phyloP scores from a whole-genome alignment of 2,113 vertebrate genomes.

The Bungarus multicinctus region DNA sequence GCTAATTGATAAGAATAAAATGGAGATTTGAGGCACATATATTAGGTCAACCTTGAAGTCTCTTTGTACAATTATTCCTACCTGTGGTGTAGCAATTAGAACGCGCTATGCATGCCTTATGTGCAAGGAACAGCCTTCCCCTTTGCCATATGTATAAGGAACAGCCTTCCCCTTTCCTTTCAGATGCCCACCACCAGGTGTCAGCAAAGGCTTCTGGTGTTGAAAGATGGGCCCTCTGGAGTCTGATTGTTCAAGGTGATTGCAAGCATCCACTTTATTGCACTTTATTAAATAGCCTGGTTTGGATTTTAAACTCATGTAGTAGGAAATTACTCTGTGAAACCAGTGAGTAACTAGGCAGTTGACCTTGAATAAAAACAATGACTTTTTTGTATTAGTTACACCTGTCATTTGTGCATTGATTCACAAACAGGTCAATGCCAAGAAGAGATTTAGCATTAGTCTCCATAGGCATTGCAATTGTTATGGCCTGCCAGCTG shows the following conservation, averaged over 20 bases:
- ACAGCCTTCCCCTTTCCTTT: background rate
- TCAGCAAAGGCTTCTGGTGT: constrained; percentile 16
- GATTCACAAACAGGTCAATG: background rate
- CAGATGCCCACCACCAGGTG: constrained; percentile 3
- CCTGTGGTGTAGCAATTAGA: background rate
- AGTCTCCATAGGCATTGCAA: background rate
- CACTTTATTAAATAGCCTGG: background rate
- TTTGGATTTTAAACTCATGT: background rate
- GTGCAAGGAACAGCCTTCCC: background rate
- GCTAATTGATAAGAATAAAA: background rate
- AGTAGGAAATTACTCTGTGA: background rate
- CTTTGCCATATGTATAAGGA: too few species aligned
- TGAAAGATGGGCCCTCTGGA: background rate
- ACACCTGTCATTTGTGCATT: background rate
- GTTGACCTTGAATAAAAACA: background rate
- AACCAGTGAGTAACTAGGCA: background rate
- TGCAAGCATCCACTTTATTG: background rate
- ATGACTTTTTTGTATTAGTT: background rate
- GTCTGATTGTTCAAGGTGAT: background rate
- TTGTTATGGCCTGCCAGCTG: too few species aligned
- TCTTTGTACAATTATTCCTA: background rate
- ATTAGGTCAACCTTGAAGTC: background rate
- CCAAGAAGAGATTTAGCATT: background rate
- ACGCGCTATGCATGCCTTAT: background rate
- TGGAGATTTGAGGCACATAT: background rate